phyloP scores from a whole-genome alignment of 2,113 vertebrate species.

The Corydoras sp. region DNA sequence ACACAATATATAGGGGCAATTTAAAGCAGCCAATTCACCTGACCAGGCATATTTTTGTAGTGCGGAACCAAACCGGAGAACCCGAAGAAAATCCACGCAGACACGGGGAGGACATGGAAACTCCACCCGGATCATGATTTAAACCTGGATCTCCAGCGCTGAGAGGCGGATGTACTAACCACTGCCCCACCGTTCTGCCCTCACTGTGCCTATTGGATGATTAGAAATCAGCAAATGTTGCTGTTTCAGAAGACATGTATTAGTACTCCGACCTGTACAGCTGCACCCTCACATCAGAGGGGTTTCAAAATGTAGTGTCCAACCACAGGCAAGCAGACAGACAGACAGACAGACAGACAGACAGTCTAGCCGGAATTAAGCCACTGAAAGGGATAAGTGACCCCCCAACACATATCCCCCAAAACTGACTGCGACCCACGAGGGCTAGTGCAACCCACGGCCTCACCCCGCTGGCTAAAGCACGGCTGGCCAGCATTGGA shows the following conservation, averaged over 20 bases:
- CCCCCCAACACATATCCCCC: slow-evolving; percentile 21
- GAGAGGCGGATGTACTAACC: too few species aligned
- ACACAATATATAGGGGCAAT: too few species aligned
- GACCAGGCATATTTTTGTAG: too few species aligned
- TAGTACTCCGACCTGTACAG: slow-evolving; percentile 5
- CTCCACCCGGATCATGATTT: too few species aligned
- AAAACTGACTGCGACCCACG: slow-evolving; percentile 8
- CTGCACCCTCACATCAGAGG: slow-evolving; percentile 12
- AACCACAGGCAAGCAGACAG: slow-evolving; percentile 22
- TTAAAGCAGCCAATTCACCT: too few species aligned
- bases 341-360: slow-evolving; percentile 44
- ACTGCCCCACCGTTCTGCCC: too few species aligned
- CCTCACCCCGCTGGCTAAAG: slow-evolving; percentile 29
- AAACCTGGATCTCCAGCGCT: too few species aligned
- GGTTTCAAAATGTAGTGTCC: slow-evolving; percentile 9
- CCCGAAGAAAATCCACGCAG: too few species aligned
- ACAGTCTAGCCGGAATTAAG: slow-evolving; percentile 28
- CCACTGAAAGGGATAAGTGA: slow-evolving; percentile 18
- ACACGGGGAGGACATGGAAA: too few species aligned
- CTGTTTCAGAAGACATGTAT: background rate
- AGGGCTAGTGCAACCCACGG: slow-evolving; percentile 18
- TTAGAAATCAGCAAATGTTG: too few species aligned
- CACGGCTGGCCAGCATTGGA: slow-evolving; percentile 20
- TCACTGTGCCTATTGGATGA: too few species aligned
- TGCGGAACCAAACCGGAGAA: too few species aligned